Conservation (phyloP, 2,888 invertebrate species). For the Myopa testacea region DNA sequence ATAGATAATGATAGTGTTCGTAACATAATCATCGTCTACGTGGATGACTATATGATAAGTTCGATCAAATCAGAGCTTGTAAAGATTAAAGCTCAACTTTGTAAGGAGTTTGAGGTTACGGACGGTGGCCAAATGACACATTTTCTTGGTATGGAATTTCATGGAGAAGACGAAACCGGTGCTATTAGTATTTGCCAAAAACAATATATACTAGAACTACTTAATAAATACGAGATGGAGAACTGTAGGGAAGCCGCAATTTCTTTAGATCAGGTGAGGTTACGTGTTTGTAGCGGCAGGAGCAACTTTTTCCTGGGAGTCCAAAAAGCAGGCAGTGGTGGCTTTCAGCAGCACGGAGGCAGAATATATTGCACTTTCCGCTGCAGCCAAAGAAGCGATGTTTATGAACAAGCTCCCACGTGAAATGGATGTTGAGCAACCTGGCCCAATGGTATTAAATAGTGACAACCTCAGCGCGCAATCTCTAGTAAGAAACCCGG, state of each 20-base stretch:
- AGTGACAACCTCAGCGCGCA: constrained; percentile 34
- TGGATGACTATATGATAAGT: constrained; percentile 44
- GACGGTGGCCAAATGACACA: constrained; percentile 41
- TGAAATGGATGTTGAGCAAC: constrained; percentile 20
- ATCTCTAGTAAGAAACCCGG: constrained; percentile 23
- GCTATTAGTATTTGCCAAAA: constrained; percentile 24
- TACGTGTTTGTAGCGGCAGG: constrained; percentile 43
- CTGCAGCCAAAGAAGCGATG: constrained; percentile 13
- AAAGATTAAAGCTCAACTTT: constrained; percentile 38
- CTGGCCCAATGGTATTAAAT: constrained; percentile 10
- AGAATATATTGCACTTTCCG: not conserved
- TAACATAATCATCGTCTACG: constrained; percentile 44
- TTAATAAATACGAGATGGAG: constrained; percentile 26
- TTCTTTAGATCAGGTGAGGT: constrained; percentile 23
- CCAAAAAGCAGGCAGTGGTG: constrained; percentile 36
- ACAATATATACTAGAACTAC: constrained; percentile 27
- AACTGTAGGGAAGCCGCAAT: constrained; percentile 17
- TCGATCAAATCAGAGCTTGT: constrained; percentile 38
- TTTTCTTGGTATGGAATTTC: constrained; percentile 39
- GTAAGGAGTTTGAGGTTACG: constrained; percentile 39
- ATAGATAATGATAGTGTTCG: not conserved
- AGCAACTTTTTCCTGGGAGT: constrained; percentile 31
- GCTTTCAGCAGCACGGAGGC: not conserved
- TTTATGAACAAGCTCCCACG: constrained; percentile 32
- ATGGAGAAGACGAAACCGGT: constrained; percentile 41